These are phyloP conservation scores for Cantharis flavilabris DNA, from an alignment of 2,888 invertebrate species.

Conservation along the genomic window DNA sequence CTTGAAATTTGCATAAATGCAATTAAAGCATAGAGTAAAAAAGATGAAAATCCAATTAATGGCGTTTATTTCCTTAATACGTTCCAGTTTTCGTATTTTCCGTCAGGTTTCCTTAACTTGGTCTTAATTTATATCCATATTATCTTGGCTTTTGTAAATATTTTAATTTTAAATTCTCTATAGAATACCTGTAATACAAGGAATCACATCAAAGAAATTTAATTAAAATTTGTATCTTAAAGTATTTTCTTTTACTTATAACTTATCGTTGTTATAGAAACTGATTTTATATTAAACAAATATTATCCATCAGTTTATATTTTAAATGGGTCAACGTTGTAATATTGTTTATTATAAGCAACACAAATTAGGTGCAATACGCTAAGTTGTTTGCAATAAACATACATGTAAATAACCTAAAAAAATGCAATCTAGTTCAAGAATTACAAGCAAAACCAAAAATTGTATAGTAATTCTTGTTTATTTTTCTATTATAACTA, in stretches of 20 bases:
- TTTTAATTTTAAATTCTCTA: neutral
- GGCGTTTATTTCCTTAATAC: neutral
- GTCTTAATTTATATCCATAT: neutral
- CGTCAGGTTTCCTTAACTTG: neutral
- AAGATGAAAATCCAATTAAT: neutral
- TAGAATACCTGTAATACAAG: neutral
- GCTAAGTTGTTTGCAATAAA: neutral
- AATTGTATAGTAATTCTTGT: neutral
- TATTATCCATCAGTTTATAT: neutral
- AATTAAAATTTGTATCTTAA: neutral
- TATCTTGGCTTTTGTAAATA: slow-evolving; percentile 10
- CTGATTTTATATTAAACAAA: neutral
- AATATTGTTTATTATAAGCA: neutral
- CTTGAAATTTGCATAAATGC: no score
- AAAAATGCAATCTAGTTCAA: neutral
- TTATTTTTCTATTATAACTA: no score
- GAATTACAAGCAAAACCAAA: neutral
- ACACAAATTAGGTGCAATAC: no score
- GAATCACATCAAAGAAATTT: neutral
- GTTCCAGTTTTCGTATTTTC: neutral
- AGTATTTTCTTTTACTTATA: neutral
- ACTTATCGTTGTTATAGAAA: neutral
- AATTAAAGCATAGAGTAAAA: neutral
- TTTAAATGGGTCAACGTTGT: neutral
- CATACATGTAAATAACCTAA: neutral